Conservation (phyloP, 2,888 invertebrate species). For the Nudaria mundana region DNA sequence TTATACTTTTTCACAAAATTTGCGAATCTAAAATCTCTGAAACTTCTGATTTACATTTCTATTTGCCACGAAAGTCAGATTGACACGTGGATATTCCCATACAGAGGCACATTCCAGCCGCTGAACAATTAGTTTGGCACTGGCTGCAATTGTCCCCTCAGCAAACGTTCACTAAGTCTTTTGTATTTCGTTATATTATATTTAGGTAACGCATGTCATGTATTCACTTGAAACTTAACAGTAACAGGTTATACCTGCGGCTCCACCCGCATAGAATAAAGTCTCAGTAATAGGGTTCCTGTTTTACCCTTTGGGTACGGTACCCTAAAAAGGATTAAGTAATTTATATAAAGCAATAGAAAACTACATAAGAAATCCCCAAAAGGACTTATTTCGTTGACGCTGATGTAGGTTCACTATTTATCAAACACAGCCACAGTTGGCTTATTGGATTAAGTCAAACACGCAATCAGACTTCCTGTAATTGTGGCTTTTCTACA, state of each 20-base stretch:
- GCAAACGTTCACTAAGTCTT: conserved; percentile 45
- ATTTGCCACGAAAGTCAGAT: conserved; percentile 8
- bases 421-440: too few relatives aligned
- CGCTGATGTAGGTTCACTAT: too few relatives aligned
- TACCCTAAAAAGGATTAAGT: too few relatives aligned
- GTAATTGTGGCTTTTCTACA: neutral
- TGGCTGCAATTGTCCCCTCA: conserved; percentile 42
- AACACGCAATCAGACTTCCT: conserved; percentile 36
- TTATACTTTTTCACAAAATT: neutral
- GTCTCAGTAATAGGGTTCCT: too few relatives aligned
- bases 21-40: neutral
- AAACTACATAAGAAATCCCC: too few relatives aligned
- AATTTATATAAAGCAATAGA: too few relatives aligned
- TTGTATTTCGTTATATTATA: conserved; percentile 29
- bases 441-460: too few relatives aligned
- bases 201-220: conserved; percentile 18
- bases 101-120: conserved; percentile 41
- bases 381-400: too few relatives aligned
- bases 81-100: conserved; percentile 41
- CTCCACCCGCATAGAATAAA: too few relatives aligned
- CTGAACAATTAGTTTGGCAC: conserved; percentile 52
- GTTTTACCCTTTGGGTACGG: too few relatives aligned
- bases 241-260: too few relatives aligned
- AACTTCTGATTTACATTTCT: conserved; percentile 5
- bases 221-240: conserved; percentile 7